Percentiles rank a stretch among this genome's conserved stretches.
phyloP scores from a whole-genome alignment of 2,797 vertebrate species.

The Heterohyrax brucei region DNA sequence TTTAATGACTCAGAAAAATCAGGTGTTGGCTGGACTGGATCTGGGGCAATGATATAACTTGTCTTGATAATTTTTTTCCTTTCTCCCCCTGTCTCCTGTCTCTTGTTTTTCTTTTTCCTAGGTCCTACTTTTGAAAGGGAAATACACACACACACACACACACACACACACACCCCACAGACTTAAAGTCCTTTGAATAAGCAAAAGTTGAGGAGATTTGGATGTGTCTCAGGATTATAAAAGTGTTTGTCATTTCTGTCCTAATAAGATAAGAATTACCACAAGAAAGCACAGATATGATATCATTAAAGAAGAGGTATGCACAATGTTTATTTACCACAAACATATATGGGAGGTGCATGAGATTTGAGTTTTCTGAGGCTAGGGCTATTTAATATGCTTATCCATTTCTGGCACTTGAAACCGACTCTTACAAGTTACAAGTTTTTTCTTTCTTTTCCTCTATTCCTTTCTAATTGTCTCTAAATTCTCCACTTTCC shows the following conservation, averaged over 20 bases:
- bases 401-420: neutral
- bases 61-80: conserved; percentile 52
- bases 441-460: neutral
- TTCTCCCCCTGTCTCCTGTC: neutral
- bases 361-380: neutral
- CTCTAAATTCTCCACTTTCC: neutral
- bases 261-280: neutral
- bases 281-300: neutral
- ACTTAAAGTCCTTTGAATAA: neutral
- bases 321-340: neutral
- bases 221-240: neutral
- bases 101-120: neutral
- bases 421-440: neutral
- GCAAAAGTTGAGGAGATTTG: neutral
- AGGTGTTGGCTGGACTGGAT: conserved; percentile 27
- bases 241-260: neutral
- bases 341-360: neutral
- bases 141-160: neutral
- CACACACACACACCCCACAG: neutral
- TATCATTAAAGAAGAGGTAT: neutral
- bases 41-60: neutral
- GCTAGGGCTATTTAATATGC: neutral
- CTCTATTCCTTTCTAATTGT: neutral
- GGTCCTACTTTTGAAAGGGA: neutral
- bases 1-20: conserved; percentile 84